Evolutionary conservation across 2,797 vertebrate genomes (phyloP).

Genomic region (Loriculus beryllinus): DNA sequence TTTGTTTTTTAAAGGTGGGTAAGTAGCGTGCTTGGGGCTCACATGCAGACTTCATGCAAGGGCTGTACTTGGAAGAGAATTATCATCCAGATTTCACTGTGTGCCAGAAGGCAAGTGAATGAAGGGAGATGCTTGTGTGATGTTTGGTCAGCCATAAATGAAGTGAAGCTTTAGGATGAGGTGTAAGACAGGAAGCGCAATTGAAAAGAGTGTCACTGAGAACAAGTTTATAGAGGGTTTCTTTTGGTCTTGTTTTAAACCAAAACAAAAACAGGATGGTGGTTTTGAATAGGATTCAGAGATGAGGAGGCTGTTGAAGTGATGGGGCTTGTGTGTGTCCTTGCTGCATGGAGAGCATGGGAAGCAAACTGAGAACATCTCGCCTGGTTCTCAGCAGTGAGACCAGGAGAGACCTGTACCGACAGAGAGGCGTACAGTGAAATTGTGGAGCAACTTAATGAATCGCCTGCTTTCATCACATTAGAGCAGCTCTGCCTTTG

Average conservation of each 20-base stretch:
- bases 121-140: neutral
- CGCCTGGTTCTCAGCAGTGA: rapidly evolving
- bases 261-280: slow-evolving; percentile 22
- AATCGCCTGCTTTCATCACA: neutral
- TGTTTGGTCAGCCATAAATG: slow-evolving; percentile 15
- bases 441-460: neutral
- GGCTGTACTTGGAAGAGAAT: neutral
- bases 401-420: rapidly evolving
- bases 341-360: neutral
- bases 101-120: neutral
- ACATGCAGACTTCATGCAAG: neutral
- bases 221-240: slow-evolving; percentile 23
- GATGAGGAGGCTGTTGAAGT: neutral
- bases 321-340: neutral
- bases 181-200: slow-evolving; percentile 35
- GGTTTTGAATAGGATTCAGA: slow-evolving; percentile 3
- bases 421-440: rapidly evolving
- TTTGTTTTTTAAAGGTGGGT: neutral
- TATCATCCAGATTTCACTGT: neutral
- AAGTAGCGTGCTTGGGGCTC: neutral
- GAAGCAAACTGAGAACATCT: neutral
- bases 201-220: slow-evolving; percentile 17
- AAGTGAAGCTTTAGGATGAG: neutral
- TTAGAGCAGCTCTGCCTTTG: neutral
- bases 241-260: slow-evolving; percentile 41